Evolutionary conservation across 2,113 vertebrate genomes (phyloP), one percentile per base, ranked within the genome.

Genomic region (Ivindomyrus marchei): DNA sequence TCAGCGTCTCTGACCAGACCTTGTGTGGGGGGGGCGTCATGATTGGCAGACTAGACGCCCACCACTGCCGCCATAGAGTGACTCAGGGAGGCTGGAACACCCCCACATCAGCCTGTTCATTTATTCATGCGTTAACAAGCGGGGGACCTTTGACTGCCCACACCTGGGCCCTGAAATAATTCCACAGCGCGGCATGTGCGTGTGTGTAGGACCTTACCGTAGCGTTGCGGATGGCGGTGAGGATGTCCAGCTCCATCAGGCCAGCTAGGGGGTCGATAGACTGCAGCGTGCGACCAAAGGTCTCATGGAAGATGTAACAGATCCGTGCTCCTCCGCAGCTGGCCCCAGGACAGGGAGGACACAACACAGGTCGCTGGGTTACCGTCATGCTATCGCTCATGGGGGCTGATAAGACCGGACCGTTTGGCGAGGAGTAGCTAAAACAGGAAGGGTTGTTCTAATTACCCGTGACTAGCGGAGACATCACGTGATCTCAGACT

Each of bases 281-380:
- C 94, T 97, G 95, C 93, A 96, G 92, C 1, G 96, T 97, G 85
- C 95, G 95, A 50, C 96, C 95, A 91, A 97, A 97, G 9, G 95
- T 97, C 94, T 97, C 96, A 42, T 97, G 96, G 94, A 97, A 97
- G 91, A 97, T 97, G 91, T 97, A 97, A 92, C 96, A 97, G 91
- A 97, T 96, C 9, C 96, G 94, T 87, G 96, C 96, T 7, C 96
- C 96, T 0, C 96, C 96, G 19, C 96, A 97, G 66, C 96, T 96
- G 93, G 13, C 0, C 36, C 36, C 74, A 42, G 74, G 36, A 19
- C 88, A 88, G 36, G 74, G 74, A 19, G 74, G 36, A 80, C 36
- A 86, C 21, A 49, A 27, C 21, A 86, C 84, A 50, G 84, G 45
- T n/a, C 74, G 17, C 36, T 42, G 13, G 15, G 31, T 80, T 42